Evolutionary conservation across 2,113 vertebrate species (phyloP).

Genomic region (Odobenus rosmarus): DNA sequence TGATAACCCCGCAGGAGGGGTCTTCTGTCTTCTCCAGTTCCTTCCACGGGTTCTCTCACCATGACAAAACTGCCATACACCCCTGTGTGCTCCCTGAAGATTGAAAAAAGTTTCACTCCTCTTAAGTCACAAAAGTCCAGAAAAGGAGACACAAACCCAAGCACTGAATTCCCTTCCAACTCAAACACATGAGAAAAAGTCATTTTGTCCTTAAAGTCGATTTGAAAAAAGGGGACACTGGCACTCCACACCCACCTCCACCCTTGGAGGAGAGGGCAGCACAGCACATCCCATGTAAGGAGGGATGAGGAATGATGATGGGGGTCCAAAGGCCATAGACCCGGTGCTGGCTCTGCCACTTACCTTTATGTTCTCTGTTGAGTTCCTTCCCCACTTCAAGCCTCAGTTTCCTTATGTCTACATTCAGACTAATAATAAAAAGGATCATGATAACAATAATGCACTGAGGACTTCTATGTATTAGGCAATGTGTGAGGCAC

Average conservation of each 20-base stretch:
- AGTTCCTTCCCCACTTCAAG: background rate
- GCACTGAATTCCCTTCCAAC: background rate
- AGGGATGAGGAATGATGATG: background rate
- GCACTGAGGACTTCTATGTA: background rate
- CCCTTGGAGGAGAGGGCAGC: too few species aligned
- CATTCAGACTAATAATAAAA: background rate
- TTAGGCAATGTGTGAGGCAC: background rate
- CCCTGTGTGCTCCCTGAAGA: background rate
- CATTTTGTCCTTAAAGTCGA: background rate
- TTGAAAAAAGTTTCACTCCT: background rate
- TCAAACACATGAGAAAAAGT: background rate
- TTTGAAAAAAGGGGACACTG: background rate
- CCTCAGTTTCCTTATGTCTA: background rate
- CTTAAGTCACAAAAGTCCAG: background rate
- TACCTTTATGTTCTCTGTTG: background rate
- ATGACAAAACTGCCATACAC: background rate
- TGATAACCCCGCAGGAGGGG: background rate
- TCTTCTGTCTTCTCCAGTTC: background rate
- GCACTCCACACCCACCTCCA: accelerated
- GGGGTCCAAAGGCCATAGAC: background rate
- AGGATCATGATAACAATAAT: background rate
- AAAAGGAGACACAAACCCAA: background rate
- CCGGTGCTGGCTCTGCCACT: background rate
- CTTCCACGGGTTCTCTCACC: background rate
- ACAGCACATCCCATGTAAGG: accelerated